Base-by-base conservation (phyloP, 2,888 invertebrate species). In the Xanthia togata region DNA sequence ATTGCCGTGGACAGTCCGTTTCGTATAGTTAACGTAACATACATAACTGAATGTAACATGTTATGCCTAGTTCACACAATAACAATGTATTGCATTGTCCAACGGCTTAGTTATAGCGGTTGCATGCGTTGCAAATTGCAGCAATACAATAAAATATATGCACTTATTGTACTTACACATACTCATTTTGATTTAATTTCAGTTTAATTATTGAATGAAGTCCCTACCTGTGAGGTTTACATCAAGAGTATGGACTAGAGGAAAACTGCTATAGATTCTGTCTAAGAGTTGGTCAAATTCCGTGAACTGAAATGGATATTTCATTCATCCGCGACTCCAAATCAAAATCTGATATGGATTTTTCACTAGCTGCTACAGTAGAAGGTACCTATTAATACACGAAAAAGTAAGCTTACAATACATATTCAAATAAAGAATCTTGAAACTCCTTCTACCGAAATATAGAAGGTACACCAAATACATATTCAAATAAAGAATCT, bases 1-100 rank as follows among this genome's bases (percentile, higher is more conserved):
- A 72, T 76, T 72, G 41, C 17, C n/a, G 31, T 47, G 65, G 82
- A 65, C 70, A 62, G 83, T 76, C 68, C 62, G 78, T 64, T 71
- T 57, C 67, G 57, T 79, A 31, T 31, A 62, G 55, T n/a, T 62
- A 70, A 14, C 63, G 55, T 73, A 71, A 73, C 70, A 70, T 14
- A 65, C 38, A 57, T 81, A 67, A 81, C 67, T 59, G 50, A 62
- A 77, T 83, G 70, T 78, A 73, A 70, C 55, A 41, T 57, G 79
- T 70, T 65, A 86, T 71, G 83, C 79, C 70, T 41, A 53, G 60
- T 83, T 86, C 79, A 78, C 83, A 83, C 68, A 35, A 2, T 86
- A 83, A 83, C 83, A 86, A 86, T 86, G 41, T 53, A n/a, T 86
- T 83, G 84, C 86, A 83, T 82, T 82, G 70, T 85, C 79, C 63